Evolutionary conservation across 2,888 invertebrate genomes (phyloP), one percentile per base, ranked within the genome.

Genomic region (Drosophila tripunctata): DNA sequence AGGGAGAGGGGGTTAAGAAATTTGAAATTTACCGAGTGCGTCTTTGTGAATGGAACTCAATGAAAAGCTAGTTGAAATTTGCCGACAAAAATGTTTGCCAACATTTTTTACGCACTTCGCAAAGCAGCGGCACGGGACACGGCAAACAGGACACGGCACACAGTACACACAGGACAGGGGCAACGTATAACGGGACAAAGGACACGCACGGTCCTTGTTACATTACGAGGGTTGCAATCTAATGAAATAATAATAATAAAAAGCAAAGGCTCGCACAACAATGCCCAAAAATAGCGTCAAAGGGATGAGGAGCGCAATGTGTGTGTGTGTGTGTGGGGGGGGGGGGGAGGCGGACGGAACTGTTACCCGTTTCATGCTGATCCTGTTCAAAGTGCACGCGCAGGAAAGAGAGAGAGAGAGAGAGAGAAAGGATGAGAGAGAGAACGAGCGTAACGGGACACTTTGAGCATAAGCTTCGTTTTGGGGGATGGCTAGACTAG

Each of bases 201-300:
- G 56, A 61, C 52, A 78, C 66, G 66, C 67, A 48, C 57, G 47
- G 40, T 57, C 38, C 54, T 48, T 38, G 36, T 45, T 36, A 41
- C 65, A 55, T 27, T 45, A 51, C 35, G 67, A 71, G 81, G 81
- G 81, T 81, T 81, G 81, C 78, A 84, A 84, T 80, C 84, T 80
- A 80, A 80, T 80, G 78, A 80, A 84, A 84, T 84, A 80, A 83
- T 83, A 83, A 80, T 77, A 83, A 79, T 74, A 82, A 67, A 68
- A 63, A 69, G 69, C 45, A 63, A 66, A 67, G 54, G 60, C 64
- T 52, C 60, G 45, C 63, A 48, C 55, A 62, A 71, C 71, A 75
- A 71, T 68, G 8, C 55, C 35, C n/a, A n/a, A 43, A 14, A 21
- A 36, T 5, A 17, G n/a, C 31, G 5, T 8, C 8, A 14, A 43